Base-by-base conservation (phyloP, 2,888 invertebrate genomes). In the Crepidodera aurea region DNA sequence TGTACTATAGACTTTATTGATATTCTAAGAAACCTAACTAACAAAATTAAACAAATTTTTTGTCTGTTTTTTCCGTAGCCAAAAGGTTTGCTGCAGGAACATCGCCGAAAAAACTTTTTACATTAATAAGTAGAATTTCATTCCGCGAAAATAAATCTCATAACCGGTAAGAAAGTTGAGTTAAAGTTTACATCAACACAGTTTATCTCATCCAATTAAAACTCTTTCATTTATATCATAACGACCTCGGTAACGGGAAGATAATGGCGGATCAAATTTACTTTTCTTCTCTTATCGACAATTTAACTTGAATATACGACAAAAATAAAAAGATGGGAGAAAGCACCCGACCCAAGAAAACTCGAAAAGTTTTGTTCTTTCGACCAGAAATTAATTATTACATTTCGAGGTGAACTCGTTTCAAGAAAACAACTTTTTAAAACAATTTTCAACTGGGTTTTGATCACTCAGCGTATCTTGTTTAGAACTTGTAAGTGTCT, bases 121-220 rank as follows among this genome's bases (percentile, higher is more conserved):
- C 50, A 50, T 50, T 48, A 29, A 16, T 50, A 50, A 29, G 50
- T 50, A 16, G 39, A 37, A 37, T 37, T 51, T 51, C 37, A 32
- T 50, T 50, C 10, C 32, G 2, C 5, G 18, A n/a, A 50, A 50
- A 50, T 50, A 50, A 50, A 50, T 50, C 29, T 50, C 16, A 13
- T 27, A 50, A 44, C 5, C 50, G 25, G 13, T 50, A 50, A 46
- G 44, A 46, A 55, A 55, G 55, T 55, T 55, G 13, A 34, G 42
- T 53, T 34, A 50, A 51, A 62, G 57, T 62, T 55, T 55, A 55
- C 59, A 53, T 63, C 62, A 63, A 63, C 62, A 55, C 58, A 46
- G 55, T 55, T 59, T 63, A 63, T 58, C 58, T 63, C 42, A 54
- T 55, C 62, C 54, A 63, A 63, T 63, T 63, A 63, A 63, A 61